Evolutionary conservation across 2,888 invertebrate species (phyloP).

Genomic region (Anaspis maculata): DNA sequence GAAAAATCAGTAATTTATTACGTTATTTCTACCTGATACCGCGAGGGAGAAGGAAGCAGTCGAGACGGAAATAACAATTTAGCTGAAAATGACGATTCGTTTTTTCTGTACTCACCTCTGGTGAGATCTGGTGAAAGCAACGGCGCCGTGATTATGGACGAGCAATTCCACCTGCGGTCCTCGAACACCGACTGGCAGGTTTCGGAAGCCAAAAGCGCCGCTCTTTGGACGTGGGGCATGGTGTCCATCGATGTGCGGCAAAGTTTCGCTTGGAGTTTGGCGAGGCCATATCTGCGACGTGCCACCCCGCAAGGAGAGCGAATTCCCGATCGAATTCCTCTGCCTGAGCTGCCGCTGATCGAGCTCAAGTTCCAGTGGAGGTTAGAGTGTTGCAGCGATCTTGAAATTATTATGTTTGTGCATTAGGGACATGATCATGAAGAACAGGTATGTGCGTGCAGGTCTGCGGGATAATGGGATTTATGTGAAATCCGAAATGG

Average conservation of each 20-base stretch:
- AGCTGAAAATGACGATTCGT: too few species aligned
- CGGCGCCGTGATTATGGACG: constrained; percentile 64
- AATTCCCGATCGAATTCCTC: constrained; percentile 34
- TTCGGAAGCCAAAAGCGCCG: constrained; percentile 58
- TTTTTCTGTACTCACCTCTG: too few species aligned
- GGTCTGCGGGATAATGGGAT: too few species aligned
- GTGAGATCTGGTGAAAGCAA: constrained; percentile 67
- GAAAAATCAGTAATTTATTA: too few species aligned
- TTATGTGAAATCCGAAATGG: too few species aligned
- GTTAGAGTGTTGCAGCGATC: constrained; percentile 38
- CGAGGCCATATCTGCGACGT: constrained; percentile 43
- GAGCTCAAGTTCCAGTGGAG: constrained; percentile 34
- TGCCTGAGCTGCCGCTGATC: constrained; percentile 23
- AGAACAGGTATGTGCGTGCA: too few species aligned
- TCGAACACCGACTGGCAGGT: constrained; percentile 65
- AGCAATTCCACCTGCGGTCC: constrained; percentile 77
- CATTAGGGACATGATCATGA: too few species aligned
- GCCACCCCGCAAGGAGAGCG: constrained; percentile 37
- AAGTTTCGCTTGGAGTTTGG: constrained; percentile 54
- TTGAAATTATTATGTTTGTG: too few species aligned
- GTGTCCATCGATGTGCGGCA: constrained; percentile 58
- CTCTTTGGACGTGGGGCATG: constrained; percentile 70
- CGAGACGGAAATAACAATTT: too few species aligned
- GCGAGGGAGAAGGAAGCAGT: too few species aligned
- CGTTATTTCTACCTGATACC: too few species aligned